A percentile compares a stretch with the other conserved stretches of the same genome.
These are phyloP conservation scores for Formicarius rufipectus DNA, from an alignment of 2,113 vertebrate genomes.

Conservation along the genomic window DNA sequence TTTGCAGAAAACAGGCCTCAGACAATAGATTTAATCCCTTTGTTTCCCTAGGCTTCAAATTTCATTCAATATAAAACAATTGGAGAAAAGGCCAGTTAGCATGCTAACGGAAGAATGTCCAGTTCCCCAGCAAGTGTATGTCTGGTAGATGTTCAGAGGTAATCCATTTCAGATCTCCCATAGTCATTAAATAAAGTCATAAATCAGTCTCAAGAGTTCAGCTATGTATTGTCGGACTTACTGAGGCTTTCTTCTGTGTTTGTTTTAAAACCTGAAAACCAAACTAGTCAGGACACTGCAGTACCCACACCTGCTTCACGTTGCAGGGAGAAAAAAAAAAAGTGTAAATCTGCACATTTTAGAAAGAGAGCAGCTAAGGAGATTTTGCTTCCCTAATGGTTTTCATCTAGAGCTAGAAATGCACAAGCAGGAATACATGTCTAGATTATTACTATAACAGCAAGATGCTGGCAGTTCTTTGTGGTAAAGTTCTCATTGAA, in stretches of 20 bases:
- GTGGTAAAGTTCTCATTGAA: not conserved
- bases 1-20: not conserved
- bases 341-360: not conserved
- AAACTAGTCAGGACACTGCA: not conserved
- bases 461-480: not conserved
- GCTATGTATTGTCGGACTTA: not conserved
- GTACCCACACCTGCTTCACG: too few species aligned
- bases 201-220: not conserved
- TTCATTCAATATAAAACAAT: not conserved
- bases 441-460: not conserved
- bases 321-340: not conserved
- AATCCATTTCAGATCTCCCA: not conserved
- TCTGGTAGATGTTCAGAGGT: not conserved
- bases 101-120: not conserved
- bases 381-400: not conserved
- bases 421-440: not conserved
- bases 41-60: not conserved
- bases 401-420: not conserved
- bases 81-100: not conserved
- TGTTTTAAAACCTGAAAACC: not conserved
- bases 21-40: not conserved
- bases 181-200: not conserved
- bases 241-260: not conserved
- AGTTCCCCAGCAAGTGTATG: not conserved
- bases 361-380: not conserved